Base-by-base conservation (phyloP, 2,888 invertebrate genomes). In the Cerastis rubricosa region DNA sequence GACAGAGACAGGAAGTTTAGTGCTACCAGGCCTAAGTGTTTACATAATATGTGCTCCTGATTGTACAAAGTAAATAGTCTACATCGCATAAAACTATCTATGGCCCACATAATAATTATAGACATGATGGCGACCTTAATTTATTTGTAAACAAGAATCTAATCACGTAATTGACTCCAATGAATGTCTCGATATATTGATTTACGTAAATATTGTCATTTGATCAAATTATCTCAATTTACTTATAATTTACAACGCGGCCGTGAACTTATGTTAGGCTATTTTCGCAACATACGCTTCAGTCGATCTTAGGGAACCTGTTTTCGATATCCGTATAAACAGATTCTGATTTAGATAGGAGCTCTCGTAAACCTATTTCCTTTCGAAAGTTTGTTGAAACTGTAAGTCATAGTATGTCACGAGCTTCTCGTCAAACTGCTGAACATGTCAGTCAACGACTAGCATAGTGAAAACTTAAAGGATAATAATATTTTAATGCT, bases 261-360 rank as follows among this genome's bases (percentile, higher is more conserved):
- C 51, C n/a, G n/a, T 25, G 17, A 22, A 51, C 11, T 29, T 49
- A 40, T 25, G n/a, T 65, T 14, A 51, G 35, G 19, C 40, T 64
- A 12, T 74, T 68, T 68, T 65, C 25, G 14, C 45, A 70, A 68
- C 67, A 8, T 61, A 73, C 14, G 63, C 47, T 74, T 40, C 40
- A 65, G 25, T 63, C 40, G 40, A 51, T 43, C 57, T 45, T 35
- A 57, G 43, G 47, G 2, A 72, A 74, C 47, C 64, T 65, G 47
- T 78, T 73, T 68, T 73, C 71, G 57, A 85, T 75, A 78, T 64
- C 57, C 57, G 61, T 57, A n/a, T 78, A 63, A 71, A n/a, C n/a
- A 84, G 75, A 82, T 81, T 73, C 35, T 78, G 63, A 81, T 82
- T 81, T 63, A 81, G 82, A 84, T 81, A 81, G 63, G 47, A 59